These are phyloP conservation scores for Scrobipalpa costella DNA, from an alignment of 2,888 invertebrate species.

Conservation along the genomic window DNA sequence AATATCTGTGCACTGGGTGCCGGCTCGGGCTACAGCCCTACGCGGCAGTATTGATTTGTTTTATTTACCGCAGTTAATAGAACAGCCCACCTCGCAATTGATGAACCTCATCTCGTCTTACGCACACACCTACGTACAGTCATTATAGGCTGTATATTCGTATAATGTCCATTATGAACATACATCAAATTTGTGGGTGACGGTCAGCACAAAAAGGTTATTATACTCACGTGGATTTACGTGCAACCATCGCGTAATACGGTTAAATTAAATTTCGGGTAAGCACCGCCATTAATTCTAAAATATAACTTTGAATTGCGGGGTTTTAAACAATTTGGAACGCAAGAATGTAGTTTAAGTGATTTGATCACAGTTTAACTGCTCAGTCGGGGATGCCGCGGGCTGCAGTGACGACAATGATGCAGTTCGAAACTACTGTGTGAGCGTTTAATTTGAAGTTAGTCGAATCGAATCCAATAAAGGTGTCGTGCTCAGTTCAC, in stretches of 20 bases:
- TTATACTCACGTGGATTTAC: constrained; percentile 3
- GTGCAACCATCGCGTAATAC: constrained; percentile 6
- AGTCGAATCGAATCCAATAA: constrained; percentile 16
- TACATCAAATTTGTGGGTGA: not conserved
- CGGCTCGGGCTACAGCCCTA: too few relatives aligned
- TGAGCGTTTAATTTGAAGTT: constrained; percentile 16
- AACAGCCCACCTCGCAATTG: not conserved
- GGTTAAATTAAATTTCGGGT: constrained; percentile 10
- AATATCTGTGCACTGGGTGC: too few relatives aligned
- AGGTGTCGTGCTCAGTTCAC: constrained; percentile 2
- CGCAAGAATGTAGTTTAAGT: constrained; percentile 9
- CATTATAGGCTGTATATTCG: not conserved
- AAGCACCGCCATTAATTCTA: not conserved
- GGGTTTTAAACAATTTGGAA: not conserved
- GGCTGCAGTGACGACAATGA: constrained; percentile 5
- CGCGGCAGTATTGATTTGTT: constrained; percentile 19
- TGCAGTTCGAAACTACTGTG: constrained; percentile 15
- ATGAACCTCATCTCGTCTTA: constrained; percentile 11
- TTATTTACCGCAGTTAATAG: constrained; percentile 16
- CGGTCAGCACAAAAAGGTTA: constrained; percentile 9
- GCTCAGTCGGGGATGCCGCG: not conserved
- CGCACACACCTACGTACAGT: not conserved
- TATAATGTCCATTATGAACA: not conserved
- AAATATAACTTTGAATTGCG: constrained; percentile 3
- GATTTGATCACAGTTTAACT: constrained; percentile 13